Base-by-base conservation (phyloP, 1,140 invertebrate genomes). In the Drosophila guanche region DNA sequence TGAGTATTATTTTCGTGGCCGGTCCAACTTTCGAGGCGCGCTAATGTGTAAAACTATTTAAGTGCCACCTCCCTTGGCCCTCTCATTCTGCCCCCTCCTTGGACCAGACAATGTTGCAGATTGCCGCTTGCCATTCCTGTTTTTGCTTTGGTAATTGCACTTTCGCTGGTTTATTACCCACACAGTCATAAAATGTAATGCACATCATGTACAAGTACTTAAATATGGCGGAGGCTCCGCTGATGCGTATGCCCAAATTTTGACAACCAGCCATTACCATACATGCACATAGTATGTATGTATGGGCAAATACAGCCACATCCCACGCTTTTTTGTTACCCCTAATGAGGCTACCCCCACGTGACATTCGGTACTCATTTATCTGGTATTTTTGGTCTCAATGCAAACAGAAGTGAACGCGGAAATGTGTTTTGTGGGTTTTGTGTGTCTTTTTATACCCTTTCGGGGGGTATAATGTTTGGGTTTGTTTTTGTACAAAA, bases 181-280 rank as follows among this genome's bases (percentile, higher is more conserved):
- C 74, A 83, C 59, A 77, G 69, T 58, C 81, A 73, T 85, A 81
- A 85, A 85, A 85, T 76, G 62, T 88, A 71, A 86, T 85, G 78
- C 74, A 78, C 83, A 81, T 88, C 77, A 85, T 85, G 81, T 81
- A 37, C 33, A 66, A 76, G 73, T 73, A 62, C 81, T 86, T 79
- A 76, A 86, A 76, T 76, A 60, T 67, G 55, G 54, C 45, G 41
- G 12, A 65, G 55, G 58, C 52, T 53, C 25, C 27, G 46, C 59
- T 56, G 72, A 68, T 76, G 71, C 67, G 58, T 68, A n/a, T 42
- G 65, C 60, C 52, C 42, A 66, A 58, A 40, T 58, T 33, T 58
- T 41, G 45, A 47, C 67, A 33, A 42, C 51, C 33, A 37, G 33
- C 33, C 33, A 37, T 37, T 37, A 37, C 33, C 33, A 37, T 37